Base-by-base conservation (phyloP, 2,113 vertebrate species). In the Plecturocebus donacophilus region DNA sequence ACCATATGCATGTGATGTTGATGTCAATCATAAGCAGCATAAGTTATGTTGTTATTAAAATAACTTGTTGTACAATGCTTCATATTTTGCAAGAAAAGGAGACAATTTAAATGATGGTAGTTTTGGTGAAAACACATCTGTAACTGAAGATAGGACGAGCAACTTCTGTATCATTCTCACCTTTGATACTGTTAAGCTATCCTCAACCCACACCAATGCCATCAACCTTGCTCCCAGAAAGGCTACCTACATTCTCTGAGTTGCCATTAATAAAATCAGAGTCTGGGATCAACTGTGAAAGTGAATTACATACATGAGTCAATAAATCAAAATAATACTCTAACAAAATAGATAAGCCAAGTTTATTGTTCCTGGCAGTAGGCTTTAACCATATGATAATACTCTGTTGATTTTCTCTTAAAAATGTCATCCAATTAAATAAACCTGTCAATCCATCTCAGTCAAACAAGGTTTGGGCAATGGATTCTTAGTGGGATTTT, bases 321-420 rank as follows among this genome's bases (percentile, higher is more conserved):
- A 92, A 79, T 68, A 89, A 93, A 92, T 47, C 42, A 93, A 93
- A 95, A 49, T 45, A 89, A 94, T n/a, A 87, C 1, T 90, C 13
- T 87, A 81, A 79, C 21, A 68, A 90, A 90, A 87, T 14, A 89
- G 1, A 12, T 45, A 83, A 87, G 32, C 23, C 79, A 87, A 80
- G 38, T 56, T 38, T 68, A 79, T 79, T 85, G 2, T 68, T 61
- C 90, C 35, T 45, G 13, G 35, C 38, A 54, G 19, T 86, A 87
- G 25, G 10, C 49, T 87, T 96, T 80, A 94, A 84, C 84, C 47
- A 95, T 56, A 76, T 38, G 4, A 30, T 54, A 83, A 54, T 89
- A 4, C 73, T 89, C 58, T 68, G 8, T 54, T 93, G 30, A 52
- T 89, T 32, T 70, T 97, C 84, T 94, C 80, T 93, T 95, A 40